phyloP scores from a whole-genome alignment of 2,888 invertebrate genomes.

The Drosophila dives region DNA sequence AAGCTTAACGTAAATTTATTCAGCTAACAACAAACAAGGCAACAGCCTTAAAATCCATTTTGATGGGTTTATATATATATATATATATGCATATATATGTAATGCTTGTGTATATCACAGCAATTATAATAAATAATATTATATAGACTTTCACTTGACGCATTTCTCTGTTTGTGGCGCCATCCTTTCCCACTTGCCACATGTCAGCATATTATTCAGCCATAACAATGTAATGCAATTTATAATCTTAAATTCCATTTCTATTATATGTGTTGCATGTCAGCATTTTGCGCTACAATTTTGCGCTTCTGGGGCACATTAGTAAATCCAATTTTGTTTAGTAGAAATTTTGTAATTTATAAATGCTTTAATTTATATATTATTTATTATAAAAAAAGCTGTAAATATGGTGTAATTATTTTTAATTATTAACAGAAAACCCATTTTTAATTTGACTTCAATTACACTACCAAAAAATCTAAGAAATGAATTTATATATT shows the following conservation, averaged over 20 bases:
- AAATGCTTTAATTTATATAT: neutral
- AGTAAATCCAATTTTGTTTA: neutral
- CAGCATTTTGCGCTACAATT: constrained; percentile 36
- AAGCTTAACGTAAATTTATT: constrained; percentile 6
- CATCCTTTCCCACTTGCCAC: neutral
- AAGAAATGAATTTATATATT: too few relatives aligned
- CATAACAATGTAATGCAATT: constrained; percentile 56
- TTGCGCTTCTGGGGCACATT: constrained; percentile 18
- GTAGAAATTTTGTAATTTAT: neutral
- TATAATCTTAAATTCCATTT: constrained; percentile 63
- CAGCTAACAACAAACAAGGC: neutral
- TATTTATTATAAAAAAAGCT: too few relatives aligned
- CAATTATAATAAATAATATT: constrained; percentile 38
- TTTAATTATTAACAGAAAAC: too few relatives aligned
- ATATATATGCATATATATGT: neutral
- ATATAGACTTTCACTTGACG: constrained; percentile 47
- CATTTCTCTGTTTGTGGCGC: constrained; percentile 27
- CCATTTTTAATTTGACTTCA: too few relatives aligned
- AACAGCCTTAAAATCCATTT: constrained; percentile 2
- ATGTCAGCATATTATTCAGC: constrained; percentile 41
- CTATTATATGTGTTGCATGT: constrained; percentile 53
- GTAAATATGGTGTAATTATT: too few relatives aligned
- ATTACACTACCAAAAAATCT: too few relatives aligned
- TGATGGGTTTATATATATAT: neutral
- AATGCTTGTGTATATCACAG: constrained; percentile 6